Base-by-base conservation (phyloP, 2,113 vertebrate species). In the Anas platyrhynchos region DNA sequence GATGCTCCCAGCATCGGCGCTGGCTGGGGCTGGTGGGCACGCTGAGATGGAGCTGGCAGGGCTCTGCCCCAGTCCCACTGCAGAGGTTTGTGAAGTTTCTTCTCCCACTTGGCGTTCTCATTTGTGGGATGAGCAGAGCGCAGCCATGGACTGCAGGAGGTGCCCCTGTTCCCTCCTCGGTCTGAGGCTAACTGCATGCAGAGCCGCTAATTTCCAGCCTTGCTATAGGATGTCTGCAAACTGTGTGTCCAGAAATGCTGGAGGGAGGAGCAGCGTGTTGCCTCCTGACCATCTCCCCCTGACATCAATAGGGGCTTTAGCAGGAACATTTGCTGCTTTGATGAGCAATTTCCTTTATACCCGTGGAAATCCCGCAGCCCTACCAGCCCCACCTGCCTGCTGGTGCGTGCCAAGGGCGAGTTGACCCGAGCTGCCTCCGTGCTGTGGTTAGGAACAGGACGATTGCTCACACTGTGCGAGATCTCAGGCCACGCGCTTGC, bases 121-220 rank as follows among this genome's bases (percentile, higher is more conserved):
- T 72, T 48, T 26, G 8, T 29, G 43, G 21, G 43, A 20, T 54
- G 34, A 58, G 34, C 16, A 72, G 31, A 41, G 7, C 23, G 12
- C 0, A 0, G 48, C 11, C 36, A 6, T 1, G 8, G 27, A 34
- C 32, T 55, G 8, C 3, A 8, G 34, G 41, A 1, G 2, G 54
- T 27, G 10, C 26, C 36, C 61, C 61, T 38, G 20, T 63, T 16
- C 62, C 36, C 16, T 63, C 26, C 26, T 65, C 1, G 2, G 43
- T 71, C 11, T 29, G 46, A 48, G 46, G 46, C 31, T 34, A 62
- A 18, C 9, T 78, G 58, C 31, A 29, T 62, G 72, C n/a, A 50
- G 43, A 86, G 21, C 43, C 41, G 18, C 29, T 38, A 3, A 36
- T 29, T 62, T 73, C 54, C 66, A 94, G 41, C 32, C 65, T 9